phyloP scores from a whole-genome alignment of 1,140 invertebrate species.

The Rhopalosiphum maidis region DNA sequence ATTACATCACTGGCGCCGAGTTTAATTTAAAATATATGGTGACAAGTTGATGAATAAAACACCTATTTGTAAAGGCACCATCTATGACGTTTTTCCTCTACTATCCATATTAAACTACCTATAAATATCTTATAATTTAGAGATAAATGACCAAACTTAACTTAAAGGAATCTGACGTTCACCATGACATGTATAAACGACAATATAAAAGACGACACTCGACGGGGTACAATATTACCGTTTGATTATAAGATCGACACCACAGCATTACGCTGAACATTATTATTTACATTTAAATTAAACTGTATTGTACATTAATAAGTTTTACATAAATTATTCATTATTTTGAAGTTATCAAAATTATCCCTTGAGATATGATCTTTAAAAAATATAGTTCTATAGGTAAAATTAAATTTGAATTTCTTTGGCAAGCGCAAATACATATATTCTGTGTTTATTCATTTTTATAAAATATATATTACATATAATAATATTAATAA shows the following conservation, averaged over 20 bases:
- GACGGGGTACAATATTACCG: background rate
- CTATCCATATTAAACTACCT: background rate
- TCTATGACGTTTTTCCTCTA: background rate
- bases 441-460: background rate
- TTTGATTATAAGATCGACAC: background rate
- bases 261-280: background rate
- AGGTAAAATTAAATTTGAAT: background rate
- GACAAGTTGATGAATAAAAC: background rate
- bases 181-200: background rate
- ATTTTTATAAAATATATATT: background rate
- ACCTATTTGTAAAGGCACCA: background rate
- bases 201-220: background rate
- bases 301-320: background rate
- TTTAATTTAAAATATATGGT: background rate
- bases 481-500: background rate
- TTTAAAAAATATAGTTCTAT: background rate
- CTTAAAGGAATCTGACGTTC: background rate
- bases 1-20: background rate
- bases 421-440: background rate
- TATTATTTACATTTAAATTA: slow-evolving; percentile 20
- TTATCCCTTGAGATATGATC: background rate
- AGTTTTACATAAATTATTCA: background rate
- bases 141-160: background rate
- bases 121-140: background rate
- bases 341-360: background rate